phyloP scores from a whole-genome alignment of 2,113 vertebrate species.

The Rhabdomys dilectus region DNA sequence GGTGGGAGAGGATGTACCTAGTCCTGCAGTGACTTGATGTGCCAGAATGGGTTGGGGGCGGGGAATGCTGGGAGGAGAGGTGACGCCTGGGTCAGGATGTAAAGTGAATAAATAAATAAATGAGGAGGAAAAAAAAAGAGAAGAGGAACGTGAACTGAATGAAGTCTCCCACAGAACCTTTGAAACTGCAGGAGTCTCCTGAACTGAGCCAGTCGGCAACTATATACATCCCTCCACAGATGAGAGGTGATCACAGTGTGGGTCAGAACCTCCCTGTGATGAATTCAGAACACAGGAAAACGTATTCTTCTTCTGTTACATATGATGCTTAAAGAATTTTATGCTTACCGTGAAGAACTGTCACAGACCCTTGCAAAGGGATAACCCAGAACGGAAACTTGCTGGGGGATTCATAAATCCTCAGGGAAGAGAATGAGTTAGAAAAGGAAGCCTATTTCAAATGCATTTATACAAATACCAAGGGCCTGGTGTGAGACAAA shows the following conservation, averaged over 20 bases:
- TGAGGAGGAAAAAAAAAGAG: too few species aligned
- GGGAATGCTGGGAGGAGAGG: too few species aligned
- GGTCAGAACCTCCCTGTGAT: not conserved
- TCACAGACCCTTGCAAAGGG: not conserved
- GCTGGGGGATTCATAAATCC: not conserved
- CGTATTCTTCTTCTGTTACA: not conserved
- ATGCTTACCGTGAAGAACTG: not conserved
- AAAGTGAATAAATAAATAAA: too few species aligned
- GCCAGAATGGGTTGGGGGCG: too few species aligned
- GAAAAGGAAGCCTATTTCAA: not conserved
- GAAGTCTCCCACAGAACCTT: not conserved
- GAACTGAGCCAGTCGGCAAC: not conserved
- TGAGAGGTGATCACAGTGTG: fast-evolving
- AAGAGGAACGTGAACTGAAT: too few species aligned
- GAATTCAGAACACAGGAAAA: not conserved
- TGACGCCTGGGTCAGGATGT: too few species aligned
- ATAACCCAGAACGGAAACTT: not conserved
- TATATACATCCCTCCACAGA: not conserved
- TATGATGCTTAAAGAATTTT: not conserved
- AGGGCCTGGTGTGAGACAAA: not conserved
- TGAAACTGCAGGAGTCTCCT: not conserved
- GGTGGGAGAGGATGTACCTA: too few species aligned
- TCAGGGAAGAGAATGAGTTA: not conserved
- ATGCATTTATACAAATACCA: not conserved
- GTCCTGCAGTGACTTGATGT: too few species aligned